Evolutionary conservation across 1,140 invertebrate species (phyloP).

Genomic region (Plectrocnemia conspersa): DNA sequence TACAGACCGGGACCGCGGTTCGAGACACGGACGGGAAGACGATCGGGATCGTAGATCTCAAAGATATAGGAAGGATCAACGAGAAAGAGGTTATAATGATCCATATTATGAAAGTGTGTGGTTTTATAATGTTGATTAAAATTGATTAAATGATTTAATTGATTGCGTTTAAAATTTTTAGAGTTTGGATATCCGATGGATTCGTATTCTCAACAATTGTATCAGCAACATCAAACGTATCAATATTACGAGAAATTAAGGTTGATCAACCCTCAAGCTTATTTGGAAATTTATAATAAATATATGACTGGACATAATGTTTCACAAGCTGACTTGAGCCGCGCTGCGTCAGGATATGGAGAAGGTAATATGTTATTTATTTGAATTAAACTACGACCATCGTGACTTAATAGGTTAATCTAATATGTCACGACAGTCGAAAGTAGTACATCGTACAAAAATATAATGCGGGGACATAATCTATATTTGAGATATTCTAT

Average conservation of each 20-base stretch:
- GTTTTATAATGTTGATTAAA: background rate
- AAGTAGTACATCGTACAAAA: too few species aligned
- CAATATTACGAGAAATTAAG: conserved; percentile 73
- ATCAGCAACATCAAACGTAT: conserved; percentile 54
- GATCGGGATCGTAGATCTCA: conserved; percentile 40
- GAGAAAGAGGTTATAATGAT: conserved; percentile 43
- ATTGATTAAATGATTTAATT: conserved; percentile 8
- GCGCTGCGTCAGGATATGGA: conserved; percentile 24
- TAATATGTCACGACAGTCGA: too few species aligned
- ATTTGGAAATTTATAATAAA: conserved; percentile 72
- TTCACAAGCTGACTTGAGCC: conserved; percentile 13
- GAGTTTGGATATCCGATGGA: conserved; percentile 48
- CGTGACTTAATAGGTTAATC: too few species aligned
- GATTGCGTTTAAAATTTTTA: conserved; percentile 36
- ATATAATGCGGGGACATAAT: too few species aligned
- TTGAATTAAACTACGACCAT: conserved; percentile 2
- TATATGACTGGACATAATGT: conserved; percentile 46
- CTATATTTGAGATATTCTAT: conserved; percentile 36
- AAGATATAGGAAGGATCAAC: conserved; percentile 39
- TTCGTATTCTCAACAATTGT: conserved; percentile 52
- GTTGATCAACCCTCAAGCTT: conserved; percentile 68
- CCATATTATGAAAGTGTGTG: conserved; percentile 31
- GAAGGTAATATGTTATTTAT: conserved; percentile 23
- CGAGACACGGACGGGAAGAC: conserved; percentile 35
- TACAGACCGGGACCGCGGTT: conserved; percentile 32